Evolutionary conservation across 2,797 vertebrate species (phyloP), one percentile per base, ranked within the genome.

Genomic region (Bovichtus diacanthus): DNA sequence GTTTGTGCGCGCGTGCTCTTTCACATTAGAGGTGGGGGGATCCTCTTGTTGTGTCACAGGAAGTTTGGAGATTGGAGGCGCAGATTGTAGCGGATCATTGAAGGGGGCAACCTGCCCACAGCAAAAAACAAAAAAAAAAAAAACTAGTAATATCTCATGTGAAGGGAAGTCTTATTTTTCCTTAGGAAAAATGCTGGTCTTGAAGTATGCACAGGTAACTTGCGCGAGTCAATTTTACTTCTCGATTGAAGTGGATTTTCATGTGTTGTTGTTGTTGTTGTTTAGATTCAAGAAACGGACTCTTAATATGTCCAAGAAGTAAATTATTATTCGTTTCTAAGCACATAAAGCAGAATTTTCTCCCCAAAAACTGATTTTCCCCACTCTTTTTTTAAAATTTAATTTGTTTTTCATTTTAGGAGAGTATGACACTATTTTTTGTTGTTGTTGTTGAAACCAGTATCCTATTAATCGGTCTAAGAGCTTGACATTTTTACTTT

Each of bases 1-100:
- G 54, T n/a, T n/a, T n/a, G n/a, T 4, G 74, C 19, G 60, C 21
- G 73, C 36, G 68, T 23, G 51, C 47, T 54, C 53, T 41, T 59
- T 49, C 47, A 21, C 72, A 60, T 60, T 9, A 15, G 54, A 56
- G 31, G 34, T n/a, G 51, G 62, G 81, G 82, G 70, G 76, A 64
- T 85, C 81, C 83, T 88, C 83, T 59, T 68, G 78, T 76, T 70
- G 87, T 86, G 86, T 83, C 82, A 84, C 69, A 77, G 84, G 84
- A 90, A 91, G 90, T 89, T 89, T 86, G 61, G 50, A 78, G 82
- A 76, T 59, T 62, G 79, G 59, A 76, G 80, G 64, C 68, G 31
- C 67, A 70, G 75, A 76, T 81, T 78, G 76, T 53, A 36, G 51
- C 50, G 62, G 73, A 71, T 72, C 68, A 70, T 10, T 76, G 49